Conservation (phyloP, 2,797 vertebrate genomes). For the Lophotriccus pileatus region DNA sequence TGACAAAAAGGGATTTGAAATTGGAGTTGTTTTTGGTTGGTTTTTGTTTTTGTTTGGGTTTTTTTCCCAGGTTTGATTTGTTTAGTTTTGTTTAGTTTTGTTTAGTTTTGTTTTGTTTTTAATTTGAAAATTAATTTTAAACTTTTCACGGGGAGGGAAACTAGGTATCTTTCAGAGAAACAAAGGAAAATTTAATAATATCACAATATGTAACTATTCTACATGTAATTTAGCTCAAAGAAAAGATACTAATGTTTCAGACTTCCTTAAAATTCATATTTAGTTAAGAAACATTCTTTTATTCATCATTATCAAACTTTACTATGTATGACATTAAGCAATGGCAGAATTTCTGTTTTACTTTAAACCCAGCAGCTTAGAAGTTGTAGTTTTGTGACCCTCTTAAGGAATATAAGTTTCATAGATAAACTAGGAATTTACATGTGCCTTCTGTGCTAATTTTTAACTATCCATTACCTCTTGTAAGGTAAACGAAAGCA, state of each 20-base stretch:
- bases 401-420: neutral
- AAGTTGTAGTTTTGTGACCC: neutral
- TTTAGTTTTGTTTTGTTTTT: neutral
- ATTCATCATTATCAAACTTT: neutral
- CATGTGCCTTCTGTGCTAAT: neutral
- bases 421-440: neutral
- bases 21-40: neutral
- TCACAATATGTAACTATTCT: neutral
- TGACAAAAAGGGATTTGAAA: neutral
- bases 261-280: neutral
- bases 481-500: neutral
- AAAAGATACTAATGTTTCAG: neutral
- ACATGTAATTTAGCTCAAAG: neutral
- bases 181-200: neutral
- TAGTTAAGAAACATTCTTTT: neutral
- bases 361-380: neutral
- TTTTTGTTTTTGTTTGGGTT: neutral
- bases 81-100: neutral
- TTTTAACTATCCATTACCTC: neutral
- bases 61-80: neutral
- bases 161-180: neutral
- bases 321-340: neutral
- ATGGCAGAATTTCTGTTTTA: neutral
- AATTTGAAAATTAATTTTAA: neutral
- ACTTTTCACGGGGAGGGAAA: neutral